Percentiles rank a stretch among this genome's conserved stretches.
phyloP scores from a whole-genome alignment of 2,888 invertebrate genomes.

The Clepsis dumicolana region DNA sequence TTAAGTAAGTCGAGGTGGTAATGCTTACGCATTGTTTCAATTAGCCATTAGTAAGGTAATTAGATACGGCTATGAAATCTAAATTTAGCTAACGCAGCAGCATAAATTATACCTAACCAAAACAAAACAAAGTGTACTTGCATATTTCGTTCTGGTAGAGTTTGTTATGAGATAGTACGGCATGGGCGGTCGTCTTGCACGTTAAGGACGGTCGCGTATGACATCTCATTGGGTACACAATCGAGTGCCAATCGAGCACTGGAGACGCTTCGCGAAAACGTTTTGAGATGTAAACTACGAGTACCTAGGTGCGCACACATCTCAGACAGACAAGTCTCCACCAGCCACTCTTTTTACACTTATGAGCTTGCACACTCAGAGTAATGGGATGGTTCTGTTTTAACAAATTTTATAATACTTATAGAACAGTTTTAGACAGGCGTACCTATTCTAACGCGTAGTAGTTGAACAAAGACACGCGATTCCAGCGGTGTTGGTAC shows the following conservation, averaged over 20 bases:
- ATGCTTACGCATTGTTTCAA: not conserved
- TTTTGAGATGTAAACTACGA: not conserved
- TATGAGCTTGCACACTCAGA: too few species aligned
- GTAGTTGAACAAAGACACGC: constrained; percentile 2
- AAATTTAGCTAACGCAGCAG: not conserved
- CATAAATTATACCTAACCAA: not conserved
- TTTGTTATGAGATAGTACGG: not conserved
- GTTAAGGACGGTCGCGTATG: constrained; percentile 5
- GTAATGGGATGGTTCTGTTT: too few species aligned
- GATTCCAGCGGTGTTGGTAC: too few species aligned
- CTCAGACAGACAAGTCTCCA: too few species aligned
- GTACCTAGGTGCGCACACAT: too few species aligned
- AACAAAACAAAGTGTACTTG: not conserved
- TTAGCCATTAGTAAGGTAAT: constrained; percentile 1
- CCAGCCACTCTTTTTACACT: too few species aligned
- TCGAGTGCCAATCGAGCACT: not conserved
- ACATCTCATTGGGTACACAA: constrained; percentile 12
- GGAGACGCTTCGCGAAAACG: not conserved
- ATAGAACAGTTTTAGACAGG: not conserved
- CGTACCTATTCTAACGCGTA: not conserved
- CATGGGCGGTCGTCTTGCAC: not conserved
- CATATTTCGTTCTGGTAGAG: not conserved
- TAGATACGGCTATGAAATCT: not conserved
- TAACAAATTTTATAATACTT: not conserved
- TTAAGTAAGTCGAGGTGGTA: not conserved